Evolutionary conservation across 2,113 vertebrate species (phyloP).

Genomic region (Sphyrna mokarran): DNA sequence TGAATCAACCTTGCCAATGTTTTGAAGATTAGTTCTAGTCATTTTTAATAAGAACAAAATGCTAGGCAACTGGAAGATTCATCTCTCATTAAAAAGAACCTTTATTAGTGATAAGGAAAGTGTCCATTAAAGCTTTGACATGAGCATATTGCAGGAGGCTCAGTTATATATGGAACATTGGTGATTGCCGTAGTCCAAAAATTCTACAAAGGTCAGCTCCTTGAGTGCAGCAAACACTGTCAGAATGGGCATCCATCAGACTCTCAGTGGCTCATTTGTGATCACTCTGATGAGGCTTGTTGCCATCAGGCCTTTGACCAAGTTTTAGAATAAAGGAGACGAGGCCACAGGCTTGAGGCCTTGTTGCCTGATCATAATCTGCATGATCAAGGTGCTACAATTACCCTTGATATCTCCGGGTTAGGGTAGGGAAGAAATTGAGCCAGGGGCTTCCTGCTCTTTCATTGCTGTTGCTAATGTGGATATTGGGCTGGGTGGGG

Average conservation of each 20-base stretch:
- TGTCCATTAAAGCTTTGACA: neutral
- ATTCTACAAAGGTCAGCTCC: too few species aligned
- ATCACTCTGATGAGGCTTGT: neutral
- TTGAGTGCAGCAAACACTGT: neutral
- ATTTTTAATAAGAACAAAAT: conserved; percentile 34
- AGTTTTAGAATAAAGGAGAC: neutral
- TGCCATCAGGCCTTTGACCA: neutral
- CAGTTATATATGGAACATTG: neutral
- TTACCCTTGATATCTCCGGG: neutral
- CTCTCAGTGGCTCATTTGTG: neutral
- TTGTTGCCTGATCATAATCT: neutral
- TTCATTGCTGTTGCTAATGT: neutral
- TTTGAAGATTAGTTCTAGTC: conserved; percentile 4
- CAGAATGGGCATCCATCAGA: neutral
- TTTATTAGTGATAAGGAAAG: neutral
- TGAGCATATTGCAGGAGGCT: conserved; percentile 20
- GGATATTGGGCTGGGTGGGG: neutral
- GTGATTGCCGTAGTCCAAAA: neutral
- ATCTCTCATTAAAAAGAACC: neutral
- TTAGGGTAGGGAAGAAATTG: neutral
- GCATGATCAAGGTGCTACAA: neutral
- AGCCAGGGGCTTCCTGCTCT: neutral
- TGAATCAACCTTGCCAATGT: neutral
- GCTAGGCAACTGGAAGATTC: conserved; percentile 1
- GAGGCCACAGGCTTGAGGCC: neutral